Conservation (phyloP, 2,113 vertebrate genomes). For the Murina feae region DNA sequence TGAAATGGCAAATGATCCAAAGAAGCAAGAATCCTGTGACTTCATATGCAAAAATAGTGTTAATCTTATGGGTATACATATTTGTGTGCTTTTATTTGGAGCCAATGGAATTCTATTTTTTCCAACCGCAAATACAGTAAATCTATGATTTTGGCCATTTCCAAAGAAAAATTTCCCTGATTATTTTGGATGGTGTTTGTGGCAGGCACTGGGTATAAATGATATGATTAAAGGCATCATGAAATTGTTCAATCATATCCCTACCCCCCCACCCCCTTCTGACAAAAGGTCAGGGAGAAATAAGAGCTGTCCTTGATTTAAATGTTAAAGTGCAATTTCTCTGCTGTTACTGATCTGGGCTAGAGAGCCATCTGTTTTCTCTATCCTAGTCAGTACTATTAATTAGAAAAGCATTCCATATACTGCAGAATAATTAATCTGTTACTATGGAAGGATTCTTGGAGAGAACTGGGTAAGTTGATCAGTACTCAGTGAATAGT, state of each 20-base stretch:
- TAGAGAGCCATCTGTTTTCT: conserved; percentile 72
- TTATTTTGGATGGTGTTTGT: conserved; percentile 37
- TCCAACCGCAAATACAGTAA: conserved; percentile 21
- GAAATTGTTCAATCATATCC: conserved; percentile 17
- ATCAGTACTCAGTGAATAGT: conserved; percentile 47
- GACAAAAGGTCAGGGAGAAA: conserved; percentile 27
- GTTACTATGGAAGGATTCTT: conserved; percentile 54
- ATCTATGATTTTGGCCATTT: conserved; percentile 7
- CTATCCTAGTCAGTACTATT: conserved; percentile 62
- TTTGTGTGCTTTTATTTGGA: conserved; percentile 35
- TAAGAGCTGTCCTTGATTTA: conserved; percentile 65
- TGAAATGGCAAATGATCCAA: conserved; percentile 20
- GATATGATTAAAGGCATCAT: not conserved
- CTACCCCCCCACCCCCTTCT: not conserved
- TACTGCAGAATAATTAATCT: conserved; percentile 57
- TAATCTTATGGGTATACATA: not conserved
- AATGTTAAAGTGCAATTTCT: conserved; percentile 63
- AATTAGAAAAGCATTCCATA: conserved; percentile 59
- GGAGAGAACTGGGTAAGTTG: conserved; percentile 39
- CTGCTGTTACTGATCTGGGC: conserved; percentile 56
- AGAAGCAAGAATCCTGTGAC: conserved; percentile 23
- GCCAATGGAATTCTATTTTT: not conserved
- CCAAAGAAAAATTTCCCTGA: conserved; percentile 6
- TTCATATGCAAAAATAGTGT: not conserved
- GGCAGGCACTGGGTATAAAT: not conserved